Base-by-base conservation (phyloP, 2,888 invertebrate genomes). In the Andricus quercusramuli region DNA sequence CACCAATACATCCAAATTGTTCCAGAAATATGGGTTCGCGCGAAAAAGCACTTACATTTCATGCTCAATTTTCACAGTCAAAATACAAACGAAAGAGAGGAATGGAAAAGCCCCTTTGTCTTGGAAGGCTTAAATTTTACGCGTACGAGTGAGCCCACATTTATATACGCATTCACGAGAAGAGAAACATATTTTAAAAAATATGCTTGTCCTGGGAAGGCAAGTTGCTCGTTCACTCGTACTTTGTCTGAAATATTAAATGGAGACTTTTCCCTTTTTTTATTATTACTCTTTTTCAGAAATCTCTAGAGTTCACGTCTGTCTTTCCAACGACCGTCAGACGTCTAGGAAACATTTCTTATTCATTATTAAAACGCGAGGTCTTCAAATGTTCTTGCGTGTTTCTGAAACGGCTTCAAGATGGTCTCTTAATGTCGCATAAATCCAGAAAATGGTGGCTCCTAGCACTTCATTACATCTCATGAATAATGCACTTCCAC, bases 391-490 rank as follows among this genome's bases (percentile, higher is more conserved):
- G 51, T 74, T 74, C 70, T 74, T 74, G 70, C 56, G 51, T 74
- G 51, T 32, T 74, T 74, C 70, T 74, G 51, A 74, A 74, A 74
- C 32, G 70, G 56, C 56, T 74, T 51, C 70, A 74, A 74, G 70
- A 74, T 74, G 70, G 32, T 51, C 51, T 74, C 70, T 74, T 74
- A 74, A 74, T 74, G 70, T 74, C 51, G 56, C 70, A 56, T 74
- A 74, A 74, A 74, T 56, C 51, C 51, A 56, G 29, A 25, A 74
- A 74, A 74, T 13, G 32, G 20, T 25, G 56, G 70, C 70, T 74
- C 32, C 47, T 32, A 32, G 70, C 70, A 74, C 29, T 56, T 56
- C 70, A 74, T 74, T 74, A 56, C 70, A 47, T 32, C 51, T 74
- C 70, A 74, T 74, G 70, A 51, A 74, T 74, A 74, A 74, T 74